phyloP scores from a whole-genome alignment of 2,113 vertebrate genomes.

The Corydoras maculifer region DNA sequence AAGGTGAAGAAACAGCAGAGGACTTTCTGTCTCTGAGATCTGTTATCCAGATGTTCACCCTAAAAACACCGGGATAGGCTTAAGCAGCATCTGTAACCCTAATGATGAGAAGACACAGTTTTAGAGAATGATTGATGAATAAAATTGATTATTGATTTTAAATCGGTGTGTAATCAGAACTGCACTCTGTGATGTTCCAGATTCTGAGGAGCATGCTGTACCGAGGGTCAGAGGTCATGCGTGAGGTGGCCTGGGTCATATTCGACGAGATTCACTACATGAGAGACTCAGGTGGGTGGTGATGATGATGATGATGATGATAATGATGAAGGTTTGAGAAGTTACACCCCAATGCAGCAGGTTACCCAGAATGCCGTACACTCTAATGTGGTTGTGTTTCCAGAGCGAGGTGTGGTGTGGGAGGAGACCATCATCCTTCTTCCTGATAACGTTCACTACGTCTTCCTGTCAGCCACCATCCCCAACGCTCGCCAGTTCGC shows the following conservation, averaged over 20 bases:
- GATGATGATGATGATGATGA: too few relatives aligned
- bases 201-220: slow-evolving; percentile 98
- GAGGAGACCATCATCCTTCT: slow-evolving; percentile 98
- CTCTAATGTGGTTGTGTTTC: slow-evolving; percentile 29
- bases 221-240: slow-evolving; percentile 96
- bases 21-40: too few relatives aligned
- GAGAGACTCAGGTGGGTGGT: slow-evolving; percentile 83
- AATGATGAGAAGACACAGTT: too few relatives aligned
- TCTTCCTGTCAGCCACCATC: slow-evolving; percentile 96
- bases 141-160: not conserved
- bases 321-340: not conserved
- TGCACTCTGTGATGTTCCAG: slow-evolving; percentile 53
- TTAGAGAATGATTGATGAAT: too few relatives aligned
- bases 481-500: slow-evolving; percentile 97
- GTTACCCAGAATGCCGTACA: not conserved
- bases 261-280: slow-evolving; percentile 99
- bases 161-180: not conserved
- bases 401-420: slow-evolving; percentile 97
- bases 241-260: slow-evolving; percentile 95
- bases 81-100: too few relatives aligned
- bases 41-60: too few relatives aligned
- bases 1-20: too few relatives aligned
- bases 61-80: too few relatives aligned
- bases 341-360: not conserved
- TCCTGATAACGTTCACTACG: slow-evolving; percentile 96